These are phyloP conservation scores for Calephelis virginiensis DNA, from an alignment of 1,140 invertebrate species.

Conservation along the genomic window DNA sequence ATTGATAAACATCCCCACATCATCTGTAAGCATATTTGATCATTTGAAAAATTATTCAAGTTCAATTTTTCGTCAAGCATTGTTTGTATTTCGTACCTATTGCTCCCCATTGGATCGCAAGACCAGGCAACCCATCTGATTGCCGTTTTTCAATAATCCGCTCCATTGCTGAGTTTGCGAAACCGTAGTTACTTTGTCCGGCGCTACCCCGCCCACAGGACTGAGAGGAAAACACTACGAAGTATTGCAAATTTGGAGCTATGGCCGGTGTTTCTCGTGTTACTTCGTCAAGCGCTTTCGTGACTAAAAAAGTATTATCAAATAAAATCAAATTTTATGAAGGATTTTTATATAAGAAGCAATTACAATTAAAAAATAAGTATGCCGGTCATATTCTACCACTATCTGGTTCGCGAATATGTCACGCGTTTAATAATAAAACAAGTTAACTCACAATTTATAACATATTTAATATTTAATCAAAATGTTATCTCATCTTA, in stretches of 20 bases:
- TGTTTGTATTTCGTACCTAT: slow-evolving; percentile 81
- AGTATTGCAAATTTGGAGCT: slow-evolving; percentile 91
- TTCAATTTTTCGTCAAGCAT: background rate
- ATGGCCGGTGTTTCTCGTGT: slow-evolving; percentile 81
- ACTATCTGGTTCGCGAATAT: too few species aligned
- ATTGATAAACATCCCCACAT: too few species aligned
- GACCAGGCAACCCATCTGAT: slow-evolving; percentile 83
- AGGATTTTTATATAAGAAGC: too few species aligned
- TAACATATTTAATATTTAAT: too few species aligned
- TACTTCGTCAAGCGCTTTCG: slow-evolving; percentile 56
- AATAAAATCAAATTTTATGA: too few species aligned
- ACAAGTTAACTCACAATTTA: too few species aligned
- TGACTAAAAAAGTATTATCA: slow-evolving; percentile 31
- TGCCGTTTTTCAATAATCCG: slow-evolving; percentile 92
- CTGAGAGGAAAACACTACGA: slow-evolving; percentile 96
- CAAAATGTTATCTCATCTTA: too few species aligned
- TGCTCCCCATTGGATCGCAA: slow-evolving; percentile 98
- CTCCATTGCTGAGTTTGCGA: slow-evolving; percentile 98
- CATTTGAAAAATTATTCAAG: background rate
- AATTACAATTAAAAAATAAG: too few species aligned
- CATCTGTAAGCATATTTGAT: too few species aligned
- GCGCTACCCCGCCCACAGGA: slow-evolving; percentile 96
- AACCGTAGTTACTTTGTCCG: slow-evolving; percentile 97
- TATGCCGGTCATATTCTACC: background rate
- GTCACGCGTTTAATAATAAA: too few species aligned